phyloP scores from a whole-genome alignment of 1,140 invertebrate species.

The Brachionus calyciflorus region DNA sequence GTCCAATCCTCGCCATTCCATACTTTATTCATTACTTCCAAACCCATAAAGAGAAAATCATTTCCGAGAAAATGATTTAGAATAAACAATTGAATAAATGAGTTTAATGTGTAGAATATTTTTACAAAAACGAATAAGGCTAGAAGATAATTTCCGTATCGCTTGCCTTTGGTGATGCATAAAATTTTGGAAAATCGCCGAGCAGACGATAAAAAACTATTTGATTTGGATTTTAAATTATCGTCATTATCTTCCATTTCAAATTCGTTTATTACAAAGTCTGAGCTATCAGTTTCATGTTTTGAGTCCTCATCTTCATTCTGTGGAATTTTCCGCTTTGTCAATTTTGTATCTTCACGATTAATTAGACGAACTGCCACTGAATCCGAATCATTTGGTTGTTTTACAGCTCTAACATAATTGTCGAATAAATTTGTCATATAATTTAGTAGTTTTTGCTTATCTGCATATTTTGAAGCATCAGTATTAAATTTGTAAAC shows the following conservation, averaged over 20 bases:
- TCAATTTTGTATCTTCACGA: not conserved
- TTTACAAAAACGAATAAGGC: constrained; percentile 63
- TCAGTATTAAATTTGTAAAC: constrained; percentile 14
- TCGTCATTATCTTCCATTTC: not conserved
- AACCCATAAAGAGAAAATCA: constrained; percentile 62
- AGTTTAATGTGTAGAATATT: constrained; percentile 61
- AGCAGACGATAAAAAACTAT: too few species aligned
- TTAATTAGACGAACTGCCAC: not conserved
- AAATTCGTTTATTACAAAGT: constrained; percentile 34
- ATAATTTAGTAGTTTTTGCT: constrained; percentile 30
- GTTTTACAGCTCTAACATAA: constrained; percentile 33
- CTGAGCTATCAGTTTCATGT: not conserved
- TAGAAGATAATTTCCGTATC: constrained; percentile 61
- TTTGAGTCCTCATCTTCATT: not conserved
- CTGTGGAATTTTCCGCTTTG: not conserved
- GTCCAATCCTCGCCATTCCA: constrained; percentile 59
- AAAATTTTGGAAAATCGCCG: too few species aligned
- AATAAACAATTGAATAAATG: constrained; percentile 62
- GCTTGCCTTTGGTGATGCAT: too few species aligned
- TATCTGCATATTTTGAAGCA: constrained; percentile 2
- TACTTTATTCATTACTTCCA: constrained; percentile 60
- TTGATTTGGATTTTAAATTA: too few species aligned
- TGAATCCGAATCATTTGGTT: not conserved
- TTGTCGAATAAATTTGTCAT: constrained; percentile 27
- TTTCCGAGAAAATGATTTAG: constrained; percentile 62